Evolutionary conservation across 1,140 invertebrate genomes (phyloP), one percentile per base, ranked within the genome.

Genomic region (Drosophila biarmipes): DNA sequence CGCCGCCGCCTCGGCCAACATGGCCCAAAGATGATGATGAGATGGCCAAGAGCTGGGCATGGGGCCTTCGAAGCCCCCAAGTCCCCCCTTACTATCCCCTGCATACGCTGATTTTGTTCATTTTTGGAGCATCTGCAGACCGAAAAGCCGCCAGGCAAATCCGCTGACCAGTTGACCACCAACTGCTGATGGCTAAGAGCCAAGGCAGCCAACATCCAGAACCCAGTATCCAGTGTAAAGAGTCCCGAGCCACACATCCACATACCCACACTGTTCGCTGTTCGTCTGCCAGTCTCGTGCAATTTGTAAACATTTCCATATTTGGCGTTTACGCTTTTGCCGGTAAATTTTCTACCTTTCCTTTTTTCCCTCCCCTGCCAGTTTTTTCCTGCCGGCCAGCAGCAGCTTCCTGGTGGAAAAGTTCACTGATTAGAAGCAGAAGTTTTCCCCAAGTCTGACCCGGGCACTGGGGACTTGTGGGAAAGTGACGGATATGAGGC

Each of bases 271-370:
- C 29, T 34, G 37, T 42, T 42, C 29, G 37, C 51, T 53, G 53
- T 35, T 76, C 73, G 78, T 73, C 68, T 63, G 61, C 69, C 59
- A 73, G 62, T 76, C 76, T 80, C 56, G 46, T 82, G 85, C 84
- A 89, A 89, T 89, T 89, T 89, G 84, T 89, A 89, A 89, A 89
- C 80, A 89, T 89, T 89, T 89, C 84, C 84, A 89, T 89, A 89
- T 89, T 89, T 89, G 84, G 84, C 38, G 49, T 77, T 61, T 78
- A 68, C 66, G 45, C 73, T 76, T 52, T 56, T 72, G 78, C 59
- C 62, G 69, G 74, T 73, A 73, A 71, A 72, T 71, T 51, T 72
- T 71, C 61, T 67, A 52, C 46, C 69, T 68, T 68, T 73, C 49
- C 29, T 43, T 71, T 71, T 76, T 62, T 29, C 57, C 69, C 73